Evolutionary conservation across 2,113 vertebrate genomes (phyloP).

Genomic region (Neotoma lepida): DNA sequence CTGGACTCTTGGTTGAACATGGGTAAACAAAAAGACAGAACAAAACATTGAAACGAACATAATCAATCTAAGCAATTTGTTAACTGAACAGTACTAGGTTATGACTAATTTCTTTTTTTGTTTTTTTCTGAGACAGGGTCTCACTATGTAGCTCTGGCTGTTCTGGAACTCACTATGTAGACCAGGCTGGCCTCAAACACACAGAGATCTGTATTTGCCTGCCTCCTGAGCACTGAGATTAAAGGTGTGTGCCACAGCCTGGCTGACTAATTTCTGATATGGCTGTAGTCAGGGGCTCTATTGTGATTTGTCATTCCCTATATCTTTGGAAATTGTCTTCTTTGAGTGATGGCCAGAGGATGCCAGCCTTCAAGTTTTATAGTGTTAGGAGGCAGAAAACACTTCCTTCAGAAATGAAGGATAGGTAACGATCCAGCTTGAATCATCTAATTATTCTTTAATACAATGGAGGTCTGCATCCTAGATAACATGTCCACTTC

Average conservation of each 20-base stretch:
- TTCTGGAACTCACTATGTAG: neutral
- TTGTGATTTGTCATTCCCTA: neutral
- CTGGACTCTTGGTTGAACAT: conserved; percentile 37
- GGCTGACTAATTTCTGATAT: neutral
- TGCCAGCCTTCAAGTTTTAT: neutral
- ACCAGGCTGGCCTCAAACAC: neutral
- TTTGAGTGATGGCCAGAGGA: neutral
- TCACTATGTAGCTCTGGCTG: neutral
- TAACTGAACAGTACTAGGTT: neutral
- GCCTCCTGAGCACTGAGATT: neutral
- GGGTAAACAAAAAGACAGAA: conserved; percentile 7
- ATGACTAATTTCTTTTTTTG: neutral
- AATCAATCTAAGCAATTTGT: neutral
- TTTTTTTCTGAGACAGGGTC: neutral
- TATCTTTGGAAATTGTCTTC: conserved; percentile 13
- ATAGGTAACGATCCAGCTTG: neutral
- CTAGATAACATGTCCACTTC: neutral
- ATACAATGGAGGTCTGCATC: neutral
- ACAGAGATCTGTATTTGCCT: neutral
- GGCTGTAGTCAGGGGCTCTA: neutral
- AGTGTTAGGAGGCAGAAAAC: neutral
- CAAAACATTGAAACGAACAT: conserved; percentile 36
- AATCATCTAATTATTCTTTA: conserved; percentile 5
- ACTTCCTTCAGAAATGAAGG: neutral
- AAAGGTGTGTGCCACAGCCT: neutral